Conservation (phyloP, 35 echinoderm and acorn worm genomes). For the Acanthaster planci region DNA sequence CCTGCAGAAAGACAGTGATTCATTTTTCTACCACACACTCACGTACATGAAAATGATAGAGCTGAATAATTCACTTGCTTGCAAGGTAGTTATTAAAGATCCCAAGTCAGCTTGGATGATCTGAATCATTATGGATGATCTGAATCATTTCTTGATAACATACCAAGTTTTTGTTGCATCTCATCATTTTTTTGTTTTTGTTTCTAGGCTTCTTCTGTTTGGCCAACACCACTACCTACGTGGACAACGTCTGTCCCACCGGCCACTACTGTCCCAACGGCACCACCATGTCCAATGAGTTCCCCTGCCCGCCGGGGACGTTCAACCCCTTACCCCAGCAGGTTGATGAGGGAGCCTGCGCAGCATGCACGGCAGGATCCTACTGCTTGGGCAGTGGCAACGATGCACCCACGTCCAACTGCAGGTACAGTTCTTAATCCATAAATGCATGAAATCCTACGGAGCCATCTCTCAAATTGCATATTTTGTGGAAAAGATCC, state of each 20-base stretch:
- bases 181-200: neutral
- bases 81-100: no score
- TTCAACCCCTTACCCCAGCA: slow-evolving; percentile 70
- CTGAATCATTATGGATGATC: no score
- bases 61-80: no score
- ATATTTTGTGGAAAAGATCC: no score
- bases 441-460: no score
- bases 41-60: no score
- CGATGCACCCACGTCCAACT: slow-evolving; percentile 85
- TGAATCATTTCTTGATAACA: no score
- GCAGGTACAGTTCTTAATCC: slow-evolving; percentile 93
- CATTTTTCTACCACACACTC: no score
- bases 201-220: slow-evolving; percentile 82
- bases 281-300: slow-evolving; percentile 64
- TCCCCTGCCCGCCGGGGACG: slow-evolving; percentile 64
- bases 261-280: slow-evolving; percentile 86
- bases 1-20: no score
- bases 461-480: no score
- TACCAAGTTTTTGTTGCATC: no score
- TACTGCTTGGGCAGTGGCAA: slow-evolving; percentile 91
- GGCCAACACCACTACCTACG: slow-evolving; percentile 83
- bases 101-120: no score
- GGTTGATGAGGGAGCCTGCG: slow-evolving; percentile 66
- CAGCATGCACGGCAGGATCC: slow-evolving; percentile 76
- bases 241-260: slow-evolving; percentile 61